Evolutionary conservation across 1,140 invertebrate species (phyloP), one percentile per base, ranked within the genome.

Genomic region (Pogonus chalceus): DNA sequence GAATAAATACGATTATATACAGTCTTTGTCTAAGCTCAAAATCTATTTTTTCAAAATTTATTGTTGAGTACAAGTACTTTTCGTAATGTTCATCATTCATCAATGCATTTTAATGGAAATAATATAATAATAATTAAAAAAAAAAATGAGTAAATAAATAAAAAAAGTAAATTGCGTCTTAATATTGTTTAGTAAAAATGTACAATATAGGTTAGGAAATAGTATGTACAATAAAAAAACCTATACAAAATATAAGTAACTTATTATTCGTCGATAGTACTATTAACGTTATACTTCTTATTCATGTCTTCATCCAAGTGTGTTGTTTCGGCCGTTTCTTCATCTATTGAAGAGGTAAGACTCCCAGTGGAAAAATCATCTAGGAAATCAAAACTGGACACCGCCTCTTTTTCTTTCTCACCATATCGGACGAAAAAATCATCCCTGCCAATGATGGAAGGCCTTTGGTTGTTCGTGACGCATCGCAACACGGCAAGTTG

Each of bases 331-430:
- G 26, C 26, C 26, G 14, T 54, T 7, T 53, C 51, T 48, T 65
- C 61, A 31, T 75, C 73, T 60, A 78, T 73, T 55, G 73, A 74
- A 55, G 70, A 68, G 53, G 69, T 66, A 20, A 67, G 54, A 20
- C 67, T 71, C 21, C 73, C 74, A 52, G 77, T 70, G 3, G 70
- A 79, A 56, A 87, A 69, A 56, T 84, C 80, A 64, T 88, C 80
- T 49, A 88, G 75, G 72, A 88, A 88, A 71, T 87, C 84, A 68
- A 88, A 88, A 58, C 80, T 82, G 23, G 85, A 82, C 49, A 88
- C 81, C 20, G 85, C 84, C 67, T 86, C 84, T 49, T 76, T 73
- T 65, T 88, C 85, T 61, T 84, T 81, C 55, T 85, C 83, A n/a
- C 84, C 85, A 69, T 80, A 88, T 55, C 85, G 77, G 24, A 85